Percentiles rank a stretch among this genome's conserved stretches.
Evolutionary conservation across 2,113 vertebrate species (phyloP).

Genomic region (Bos taurus): ARS-UCD2.0 NC_037332.1:48596501-48597000

Average conservation of each 20-base stretch:
- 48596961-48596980: background rate
- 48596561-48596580: constrained; percentile 10
- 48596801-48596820: background rate
- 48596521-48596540: background rate
- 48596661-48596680: background rate
- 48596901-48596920: background rate
- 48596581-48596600: background rate
- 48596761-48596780: background rate
- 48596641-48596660: background rate
- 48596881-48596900: background rate
- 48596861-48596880: background rate
- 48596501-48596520: constrained; percentile 27
- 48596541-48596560: background rate
- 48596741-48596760: background rate
- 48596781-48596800: background rate
- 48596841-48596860: background rate
- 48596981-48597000: background rate
- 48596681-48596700: constrained; percentile 2
- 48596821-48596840: background rate
- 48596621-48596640: constrained; percentile 3
- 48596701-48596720: background rate
- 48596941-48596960: background rate
- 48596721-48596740: background rate
- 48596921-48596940: background rate
- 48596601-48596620: constrained; percentile 17